Conservation (phyloP, 2,888 invertebrate species). For the Mechanitis mazaeus region DNA sequence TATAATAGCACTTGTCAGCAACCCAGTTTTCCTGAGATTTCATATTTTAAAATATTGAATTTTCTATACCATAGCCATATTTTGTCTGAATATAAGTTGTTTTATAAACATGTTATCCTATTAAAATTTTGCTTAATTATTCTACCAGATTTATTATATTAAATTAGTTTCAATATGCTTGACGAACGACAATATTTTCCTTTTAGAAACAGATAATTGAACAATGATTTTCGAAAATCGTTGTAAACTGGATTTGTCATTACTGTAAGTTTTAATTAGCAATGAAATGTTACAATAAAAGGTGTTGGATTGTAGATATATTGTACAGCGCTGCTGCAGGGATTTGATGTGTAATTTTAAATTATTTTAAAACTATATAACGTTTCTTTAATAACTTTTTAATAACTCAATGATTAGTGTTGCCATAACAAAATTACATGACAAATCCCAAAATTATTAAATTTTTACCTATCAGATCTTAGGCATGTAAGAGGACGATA, state of each 20-base stretch:
- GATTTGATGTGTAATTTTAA: conserved; percentile 23
- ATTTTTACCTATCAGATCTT: conserved; percentile 57
- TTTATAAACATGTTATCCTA: no score
- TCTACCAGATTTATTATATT: background rate
- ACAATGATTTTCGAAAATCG: conserved; percentile 24
- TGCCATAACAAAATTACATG: conserved; percentile 20
- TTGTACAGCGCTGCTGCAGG: conserved; percentile 49
- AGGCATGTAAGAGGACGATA: conserved; percentile 67
- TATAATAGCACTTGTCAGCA: no score
- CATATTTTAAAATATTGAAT: no score
- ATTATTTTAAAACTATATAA: conserved; percentile 5
- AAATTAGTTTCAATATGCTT: conserved; percentile 15
- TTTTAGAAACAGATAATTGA: conserved; percentile 14
- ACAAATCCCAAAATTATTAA: conserved; percentile 12
- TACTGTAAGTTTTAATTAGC: conserved; percentile 38
- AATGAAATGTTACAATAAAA: conserved; percentile 49
- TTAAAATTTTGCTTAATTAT: no score
- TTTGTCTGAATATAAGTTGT: no score
- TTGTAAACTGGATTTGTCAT: conserved; percentile 18
- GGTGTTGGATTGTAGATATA: conserved; percentile 58
- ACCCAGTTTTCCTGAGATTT: no score
- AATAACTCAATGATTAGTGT: background rate
- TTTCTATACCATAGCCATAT: no score
- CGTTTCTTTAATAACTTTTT: background rate
- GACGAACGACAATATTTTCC: conserved; percentile 24